Evolutionary conservation across 1,140 invertebrate species (phyloP).

Genomic region (Lordiphosa mommai): DNA sequence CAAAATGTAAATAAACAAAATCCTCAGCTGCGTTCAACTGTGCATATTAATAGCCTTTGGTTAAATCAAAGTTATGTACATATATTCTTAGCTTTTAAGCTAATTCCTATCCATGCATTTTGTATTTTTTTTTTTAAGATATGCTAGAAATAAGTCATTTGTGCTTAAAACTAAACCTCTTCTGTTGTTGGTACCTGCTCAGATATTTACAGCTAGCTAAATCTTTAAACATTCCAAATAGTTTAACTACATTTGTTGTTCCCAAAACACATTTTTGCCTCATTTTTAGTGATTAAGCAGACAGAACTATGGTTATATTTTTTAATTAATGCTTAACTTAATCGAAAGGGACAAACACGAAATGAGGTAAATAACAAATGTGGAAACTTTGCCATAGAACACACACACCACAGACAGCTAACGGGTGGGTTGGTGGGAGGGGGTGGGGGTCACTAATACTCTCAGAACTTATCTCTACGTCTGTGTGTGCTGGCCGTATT

Average conservation of each 20-base stretch:
- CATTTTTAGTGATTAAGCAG: constrained; percentile 37
- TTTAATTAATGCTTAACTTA: neutral
- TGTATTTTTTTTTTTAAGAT: constrained; percentile 40
- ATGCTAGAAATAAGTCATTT: constrained; percentile 36
- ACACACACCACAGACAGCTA: constrained; percentile 59
- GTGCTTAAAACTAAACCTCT: constrained; percentile 24
- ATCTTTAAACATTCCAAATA: constrained; percentile 55
- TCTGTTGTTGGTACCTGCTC: neutral
- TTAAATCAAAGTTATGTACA: constrained; percentile 37
- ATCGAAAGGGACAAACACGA: neutral
- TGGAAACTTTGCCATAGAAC: neutral
- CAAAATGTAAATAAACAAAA: too few species aligned
- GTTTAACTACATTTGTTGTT: constrained; percentile 79
- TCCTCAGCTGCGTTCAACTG: too few species aligned
- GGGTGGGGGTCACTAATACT: constrained; percentile 26
- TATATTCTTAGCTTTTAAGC: constrained; percentile 10
- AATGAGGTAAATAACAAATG: neutral
- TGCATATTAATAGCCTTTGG: neutral
- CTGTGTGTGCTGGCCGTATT: constrained; percentile 71
- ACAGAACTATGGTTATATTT: constrained; percentile 46
- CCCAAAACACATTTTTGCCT: constrained; percentile 73
- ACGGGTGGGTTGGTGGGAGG: constrained; percentile 31
- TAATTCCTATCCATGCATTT: constrained; percentile 21
- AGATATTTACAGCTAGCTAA: constrained; percentile 60
- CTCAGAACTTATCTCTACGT: constrained; percentile 66